Base-by-base conservation (phyloP, 1,140 invertebrate genomes). In the Drosophila arawakana region DNA sequence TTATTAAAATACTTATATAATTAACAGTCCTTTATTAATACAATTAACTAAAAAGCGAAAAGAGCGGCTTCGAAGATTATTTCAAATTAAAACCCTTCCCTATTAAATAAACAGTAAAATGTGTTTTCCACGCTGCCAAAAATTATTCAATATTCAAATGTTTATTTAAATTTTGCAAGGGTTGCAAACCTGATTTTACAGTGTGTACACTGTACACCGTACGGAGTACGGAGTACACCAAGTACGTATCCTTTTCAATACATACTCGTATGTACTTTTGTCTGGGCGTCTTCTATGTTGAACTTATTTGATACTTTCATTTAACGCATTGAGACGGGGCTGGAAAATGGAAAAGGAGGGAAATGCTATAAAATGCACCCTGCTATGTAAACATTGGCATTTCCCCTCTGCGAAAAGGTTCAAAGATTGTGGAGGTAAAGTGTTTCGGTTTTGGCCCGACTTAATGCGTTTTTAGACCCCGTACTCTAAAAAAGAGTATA, bases 391-490 rank as follows among this genome's bases (percentile, higher is more conserved):
- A 81, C 84, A 88, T 74, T 73, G 77, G 55, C 61, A 75, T 73
- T 80, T 81, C 74, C 83, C 82, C 83, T 80, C 67, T 41, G 46
- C 44, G 52, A 76, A 76, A 80, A 80, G 76, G 76, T 68, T 83
- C 73, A 59, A 65, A 72, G 74, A 80, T 80, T 82, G 73, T 59
- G 50, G 50, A 72, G 70, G 59, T 74, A 88, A 80, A 88, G 73
- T 83, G 74, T 73, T 79, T 86, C 83, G 80, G 43, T 62, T 30
- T 76, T 70, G 59, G 75, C 58, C 71, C 60, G 61, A 67, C 73
- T 73, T 84, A 80, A 89, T 89, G 78, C 68, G 80, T 89, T 88
- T 88, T 88, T n/a, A n/a, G n/a, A n/a, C n/a, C n/a, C n/a, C n/a
- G n/a, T n/a, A n/a, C n/a, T n/a, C n/a, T n/a, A n/a, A n/a, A n/a